Conservation (phyloP, 2,113 vertebrate species). For the Sprattus sprattus region DNA sequence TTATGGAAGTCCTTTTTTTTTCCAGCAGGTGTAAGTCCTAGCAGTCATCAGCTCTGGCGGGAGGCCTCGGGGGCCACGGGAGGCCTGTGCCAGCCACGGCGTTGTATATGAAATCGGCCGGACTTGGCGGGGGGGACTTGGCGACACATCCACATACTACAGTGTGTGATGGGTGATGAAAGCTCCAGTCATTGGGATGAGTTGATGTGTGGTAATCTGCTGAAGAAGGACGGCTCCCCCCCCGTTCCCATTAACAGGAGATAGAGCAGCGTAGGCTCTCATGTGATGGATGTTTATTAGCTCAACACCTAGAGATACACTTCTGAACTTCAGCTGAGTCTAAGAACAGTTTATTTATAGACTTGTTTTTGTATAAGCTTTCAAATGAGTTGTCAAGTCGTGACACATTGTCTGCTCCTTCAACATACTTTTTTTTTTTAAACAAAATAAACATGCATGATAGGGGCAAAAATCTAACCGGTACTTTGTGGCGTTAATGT, state of each 20-base stretch:
- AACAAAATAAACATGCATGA: not conserved
- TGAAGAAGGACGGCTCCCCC: not conserved
- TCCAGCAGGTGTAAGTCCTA: constrained; percentile 47
- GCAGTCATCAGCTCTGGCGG: constrained; percentile 48
- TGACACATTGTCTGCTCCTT: not conserved
- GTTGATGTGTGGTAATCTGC: constrained; percentile 39
- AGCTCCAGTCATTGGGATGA: constrained; percentile 46
- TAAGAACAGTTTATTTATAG: not conserved
- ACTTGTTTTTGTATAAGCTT: not conserved
- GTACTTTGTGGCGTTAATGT: not conserved
- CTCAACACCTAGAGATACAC: not conserved
- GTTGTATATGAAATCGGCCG: constrained; percentile 51
- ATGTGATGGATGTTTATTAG: not conserved
- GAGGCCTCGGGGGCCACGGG: constrained; percentile 29
- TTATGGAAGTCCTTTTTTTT: not conserved
- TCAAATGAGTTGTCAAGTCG: not conserved
- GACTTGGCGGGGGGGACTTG: constrained; percentile 33
- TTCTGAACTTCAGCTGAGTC: not conserved
- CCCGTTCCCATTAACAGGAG: constrained; percentile 22
- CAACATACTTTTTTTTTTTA: not conserved
- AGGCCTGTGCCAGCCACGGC: constrained; percentile 39
- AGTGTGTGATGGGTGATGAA: constrained; percentile 48
- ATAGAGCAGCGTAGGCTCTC: not conserved
- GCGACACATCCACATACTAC: constrained; percentile 38
- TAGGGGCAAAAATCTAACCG: not conserved